Base-by-base conservation (phyloP, 1,140 invertebrate species). In the Tetragnatha versicolor region DNA sequence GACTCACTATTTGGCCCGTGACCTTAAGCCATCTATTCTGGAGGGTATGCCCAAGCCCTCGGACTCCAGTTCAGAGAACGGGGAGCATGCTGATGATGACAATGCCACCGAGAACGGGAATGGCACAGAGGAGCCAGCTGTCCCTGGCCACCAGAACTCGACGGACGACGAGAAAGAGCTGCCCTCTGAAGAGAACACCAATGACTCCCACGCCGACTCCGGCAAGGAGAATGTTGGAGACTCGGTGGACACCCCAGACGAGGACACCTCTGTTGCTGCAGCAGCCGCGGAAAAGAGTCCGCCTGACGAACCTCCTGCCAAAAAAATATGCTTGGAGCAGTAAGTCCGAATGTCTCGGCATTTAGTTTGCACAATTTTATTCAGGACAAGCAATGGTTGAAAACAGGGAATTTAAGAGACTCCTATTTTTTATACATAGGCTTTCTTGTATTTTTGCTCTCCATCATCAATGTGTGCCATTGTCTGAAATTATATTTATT, bases 1-100 rank as follows among this genome's bases (percentile, higher is more conserved):
- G 94, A 93, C 94, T 73, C 94, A 96, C 86, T 94, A 93, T 84
- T 90, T 96, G 33, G 90, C 93, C 58, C 90, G 91, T 49, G 93
- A 96, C 82, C 84, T 93, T 81, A 92, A 94, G 84, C 93, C 94
- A 39, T 91, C 93, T 83, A 86, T 96, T 75, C 87, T 96, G 25
- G 91, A 93, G 79, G 90, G 91, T 79, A 92, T 93, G 85, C 93
- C 92, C 3, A 73, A 79, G 9, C 68, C 20, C 22, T 39, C 37
- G 2, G 2, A 20, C 14, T 53, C 47, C 9, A 22, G 12, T 1
- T 63, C 77, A 10, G 77, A 79, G 27, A 79, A 79, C 51, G 77
- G 68, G 27, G 77, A 79, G 7, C 77, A 79, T 42, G 45, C 39
- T 29, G 63, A 55, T 22, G 61, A 77, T 33, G 31, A 47, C 14